Base-by-base conservation (phyloP, 2,888 invertebrate genomes). In the Rhingia campestris region DNA sequence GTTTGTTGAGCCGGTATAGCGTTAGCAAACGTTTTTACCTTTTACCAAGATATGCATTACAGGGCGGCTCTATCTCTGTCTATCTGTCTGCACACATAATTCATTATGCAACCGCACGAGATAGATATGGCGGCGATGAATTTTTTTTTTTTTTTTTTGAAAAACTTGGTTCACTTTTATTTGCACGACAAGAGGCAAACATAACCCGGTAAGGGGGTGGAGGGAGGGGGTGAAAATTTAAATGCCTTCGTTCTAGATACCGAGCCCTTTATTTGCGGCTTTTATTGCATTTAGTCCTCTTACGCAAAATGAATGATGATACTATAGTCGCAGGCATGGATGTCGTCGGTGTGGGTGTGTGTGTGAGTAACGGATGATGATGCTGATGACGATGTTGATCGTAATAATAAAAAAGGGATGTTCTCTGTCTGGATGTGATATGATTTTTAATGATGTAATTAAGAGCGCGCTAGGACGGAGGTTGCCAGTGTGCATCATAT, bases 361-460 rank as follows among this genome's bases (percentile, higher is more conserved):
- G 49, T 10, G 9, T 30, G 49, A 1, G 7, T 3, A 30, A 22
- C 47, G 47, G 4, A 47, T 10, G 49, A 49, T 22, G 41, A 3
- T 32, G 35, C 14, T 14, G 47, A 51, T 51, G 73, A 64, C 53
- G 56, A 73, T 73, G 61, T 67, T 77, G 61, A 77, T 72, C 58
- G 66, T 54, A 56, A 53, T 43, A 79, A 64, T 58, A 59, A 59
- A 70, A 67, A 47, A 64, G 7, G 59, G 70, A 79, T 61, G 76
- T 53, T 54, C 47, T 77, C 74, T 67, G 58, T 79, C 74, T 63
- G 74, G 59, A 84, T 84, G 84, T 74, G 84, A 84, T 84, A 84
- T 79, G 84, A 80, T 75, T 84, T 80, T 84, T 80, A 84, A 84
- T 80, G 84, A 84, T 79, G 80, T 80, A 84, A 84, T 84, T 84